Evolutionary conservation across 2,888 invertebrate genomes (phyloP), one percentile per base, ranked within the genome.

Genomic region (Nomada hirtipes): DNA sequence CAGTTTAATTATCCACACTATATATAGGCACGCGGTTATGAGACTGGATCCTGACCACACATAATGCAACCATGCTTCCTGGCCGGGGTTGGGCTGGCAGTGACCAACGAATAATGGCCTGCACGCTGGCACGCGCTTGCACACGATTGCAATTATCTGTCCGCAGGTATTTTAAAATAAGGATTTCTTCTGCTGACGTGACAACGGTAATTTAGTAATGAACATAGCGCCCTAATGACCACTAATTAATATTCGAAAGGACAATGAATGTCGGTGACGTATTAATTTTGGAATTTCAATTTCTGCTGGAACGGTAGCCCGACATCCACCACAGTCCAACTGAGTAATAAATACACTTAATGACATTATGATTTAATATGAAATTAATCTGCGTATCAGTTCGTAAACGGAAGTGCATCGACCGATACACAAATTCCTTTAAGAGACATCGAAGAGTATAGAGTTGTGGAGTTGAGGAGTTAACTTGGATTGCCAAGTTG

Each of bases 51-150:
- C 71, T 82, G 69, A 82, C 70, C 80, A 47, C 77, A 52, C 74
- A 76, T 73, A 82, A 76, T 76, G 68, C 59, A 55, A 65, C 47
- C 77, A 44, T 60, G 61, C 73, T 83, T 82, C 82, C 74, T 82
- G 74, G 69, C 42, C 53, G 60, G 81, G 81, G 81, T 75, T 76
- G 73, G 81, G 81, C 70, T 23, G n/a, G 36, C 55, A 70, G 20
- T 76, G 71, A 67, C 82, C 73, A 79, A 73, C 76, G 82, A 76
- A 36, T 36, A 68, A 70, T 73, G 70, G 76, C 61, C 76, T 71
- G 59, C 67, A 68, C 36, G 65, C 72, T 47, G 61, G 59, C 18
- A 50, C 65, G 23, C 55, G 63, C 67, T 13, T 67, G 59, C 73
- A 60, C 77, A 57, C 55, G 36, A 71, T 75, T 53, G 42, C 63